A percentile compares a stretch with the other conserved stretches of the same genome.
These are phyloP conservation scores for Patiria pectinifera DNA, from an alignment of 53 echinoderm and acorn worm genomes.

Conservation along the genomic window DNA sequence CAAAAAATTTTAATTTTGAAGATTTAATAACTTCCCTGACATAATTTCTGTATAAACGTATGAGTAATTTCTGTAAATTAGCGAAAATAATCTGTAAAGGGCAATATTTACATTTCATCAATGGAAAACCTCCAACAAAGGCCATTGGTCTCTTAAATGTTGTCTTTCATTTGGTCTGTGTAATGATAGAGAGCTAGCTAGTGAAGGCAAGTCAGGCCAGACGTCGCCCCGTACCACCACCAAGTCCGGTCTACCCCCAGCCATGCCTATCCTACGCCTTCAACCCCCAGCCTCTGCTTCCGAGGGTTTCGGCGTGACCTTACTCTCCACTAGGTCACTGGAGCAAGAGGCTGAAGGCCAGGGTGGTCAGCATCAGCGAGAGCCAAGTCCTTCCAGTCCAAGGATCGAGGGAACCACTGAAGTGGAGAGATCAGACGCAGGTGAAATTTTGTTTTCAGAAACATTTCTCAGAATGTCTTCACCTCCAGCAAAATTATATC, in stretches of 20 bases:
- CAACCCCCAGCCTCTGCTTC: conserved; percentile 70
- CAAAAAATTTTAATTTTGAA: too few species aligned
- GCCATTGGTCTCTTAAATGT: not conserved
- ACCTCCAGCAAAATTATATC: too few species aligned
- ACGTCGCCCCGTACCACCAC: conserved; percentile 64
- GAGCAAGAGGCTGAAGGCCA: conserved; percentile 47
- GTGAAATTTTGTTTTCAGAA: not conserved
- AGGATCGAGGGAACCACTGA: conserved; percentile 19
- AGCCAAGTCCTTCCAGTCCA: conserved; percentile 15
- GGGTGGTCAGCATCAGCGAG: not conserved
- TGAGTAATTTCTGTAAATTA: too few species aligned
- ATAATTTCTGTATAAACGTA: too few species aligned
- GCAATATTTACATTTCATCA: too few species aligned
- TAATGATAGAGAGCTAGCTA: conserved; percentile 49
- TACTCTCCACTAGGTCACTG: conserved; percentile 72
- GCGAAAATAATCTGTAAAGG: too few species aligned
- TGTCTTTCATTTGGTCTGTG: conserved; percentile 12
- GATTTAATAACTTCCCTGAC: too few species aligned
- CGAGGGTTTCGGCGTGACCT: conserved; percentile 76
- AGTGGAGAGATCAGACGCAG: not conserved
- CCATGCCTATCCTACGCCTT: conserved; percentile 93
- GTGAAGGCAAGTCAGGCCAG: conserved; percentile 63
- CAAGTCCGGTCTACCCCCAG: conserved; percentile 84
- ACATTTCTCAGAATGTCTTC: not conserved
- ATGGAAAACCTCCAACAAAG: not conserved